Evolutionary conservation across 2,113 vertebrate species (phyloP), one percentile per base, ranked within the genome.

Genomic region (Seriola aureovittata): DNA sequence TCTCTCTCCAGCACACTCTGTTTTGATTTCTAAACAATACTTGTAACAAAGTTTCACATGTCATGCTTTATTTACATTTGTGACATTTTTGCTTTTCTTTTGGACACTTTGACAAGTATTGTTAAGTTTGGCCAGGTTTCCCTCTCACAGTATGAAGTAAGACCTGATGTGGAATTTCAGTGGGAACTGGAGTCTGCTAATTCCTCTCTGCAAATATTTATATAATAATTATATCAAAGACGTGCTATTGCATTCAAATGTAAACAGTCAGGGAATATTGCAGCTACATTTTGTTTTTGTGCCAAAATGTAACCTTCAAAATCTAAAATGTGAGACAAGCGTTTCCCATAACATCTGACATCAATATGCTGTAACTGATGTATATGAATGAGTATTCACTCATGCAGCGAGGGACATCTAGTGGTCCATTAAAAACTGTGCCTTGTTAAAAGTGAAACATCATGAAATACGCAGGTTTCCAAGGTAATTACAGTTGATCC

Each of bases 21-120:
- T 67, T 84, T 82, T 7, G 16, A 68, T 70, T 63, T 78, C 55
- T 57, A 13, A 58, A 73, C 58, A 68, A 19, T 1, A 13, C 11
- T 78, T 29, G 5, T n/a, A 65, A 73, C 64, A 58, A 67, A 69
- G 48, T 34, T 71, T 71, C 63, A 62, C 67, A 60, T 42, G 75
- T 68, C 17, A 48, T 80, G 25, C 50, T 82, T 81, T 68, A 62
- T 89, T 92, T 91, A 87, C 76, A 81, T 86, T 64, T 78, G 75
- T 75, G 84, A 60, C 70, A 70, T 75, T 65, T 55, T 44, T 54
- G 71, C 57, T 59, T 62, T 62, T 62, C 55, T 76, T 75, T 69
- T 71, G 71, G 76, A 40, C 65, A 67, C 59, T 85, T 82, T 67
- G 63, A 73, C 4, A 67, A 82, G 25, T 54, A 71, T 88, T 85